Conservation (phyloP, 2,113 vertebrate genomes). For the Octodon degus region DNA sequence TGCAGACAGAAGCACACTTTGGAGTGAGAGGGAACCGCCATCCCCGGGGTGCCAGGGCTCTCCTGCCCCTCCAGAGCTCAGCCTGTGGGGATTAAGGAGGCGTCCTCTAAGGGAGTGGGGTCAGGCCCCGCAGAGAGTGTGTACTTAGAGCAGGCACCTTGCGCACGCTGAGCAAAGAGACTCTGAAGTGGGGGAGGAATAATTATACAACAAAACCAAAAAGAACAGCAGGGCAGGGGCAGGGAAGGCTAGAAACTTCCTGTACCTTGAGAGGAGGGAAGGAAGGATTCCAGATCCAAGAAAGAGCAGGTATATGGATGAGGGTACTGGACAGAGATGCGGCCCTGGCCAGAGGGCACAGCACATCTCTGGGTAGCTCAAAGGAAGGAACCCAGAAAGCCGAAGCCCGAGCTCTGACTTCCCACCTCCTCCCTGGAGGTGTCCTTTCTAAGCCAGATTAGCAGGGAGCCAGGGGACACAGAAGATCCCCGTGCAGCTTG, state of each 20-base stretch:
- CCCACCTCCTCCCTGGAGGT: too few species aligned
- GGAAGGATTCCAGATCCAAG: background rate
- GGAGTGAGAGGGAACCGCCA: background rate
- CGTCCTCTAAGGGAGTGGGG: too few species aligned
- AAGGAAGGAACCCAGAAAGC: background rate
- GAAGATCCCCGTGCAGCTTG: background rate
- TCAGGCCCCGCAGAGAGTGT: rapidly evolving
- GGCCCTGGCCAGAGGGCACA: background rate
- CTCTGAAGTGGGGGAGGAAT: background rate
- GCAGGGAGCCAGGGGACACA: background rate
- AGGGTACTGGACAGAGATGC: background rate
- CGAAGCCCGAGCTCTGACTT: rapidly evolving
- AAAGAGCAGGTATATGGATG: rapidly evolving
- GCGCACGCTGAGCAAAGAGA: background rate
- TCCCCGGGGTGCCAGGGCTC: background rate
- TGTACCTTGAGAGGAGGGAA: too few species aligned
- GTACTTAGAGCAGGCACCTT: background rate
- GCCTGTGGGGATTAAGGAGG: too few species aligned
- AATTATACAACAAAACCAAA: background rate
- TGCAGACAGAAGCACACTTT: background rate
- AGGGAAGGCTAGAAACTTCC: rapidly evolving
- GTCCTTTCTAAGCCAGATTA: background rate
- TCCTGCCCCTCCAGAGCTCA: too few species aligned
- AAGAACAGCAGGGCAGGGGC: background rate
- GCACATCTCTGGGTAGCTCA: too few species aligned